Base-by-base conservation (phyloP, 2,888 invertebrate species). In the Sminthurinus aureus region DNA sequence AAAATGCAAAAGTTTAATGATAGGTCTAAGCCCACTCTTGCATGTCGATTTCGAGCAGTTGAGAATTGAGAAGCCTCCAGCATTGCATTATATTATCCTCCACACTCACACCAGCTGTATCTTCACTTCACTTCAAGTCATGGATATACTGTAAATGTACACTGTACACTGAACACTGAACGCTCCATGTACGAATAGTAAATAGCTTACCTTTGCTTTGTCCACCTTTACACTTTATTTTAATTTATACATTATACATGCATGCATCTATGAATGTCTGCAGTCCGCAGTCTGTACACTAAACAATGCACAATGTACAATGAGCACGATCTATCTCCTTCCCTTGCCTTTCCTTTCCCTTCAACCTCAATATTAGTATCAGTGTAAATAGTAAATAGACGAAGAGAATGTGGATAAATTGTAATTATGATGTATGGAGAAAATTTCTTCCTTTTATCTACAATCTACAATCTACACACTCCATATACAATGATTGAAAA, bases 1-100 rank as follows among this genome's bases (percentile, higher is more conserved):
- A 80, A 80, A 78, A 80, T 80, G 80, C 80, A 80, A 80, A 80
- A 80, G 71, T 69, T 77, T 80, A 80, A 80, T 80, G 80, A 80
- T 80, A 80, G 80, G 80, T 80, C 80, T 80, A 50, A 80, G 80
- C 50, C 80, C 71, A 80, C 80, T 71, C 69, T 67, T 69, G 80
- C 80, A 80, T 80, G 80, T 71, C 80, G 80, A 38, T 38, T 1
- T 38, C 38, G 38, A 38, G 38, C 38, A 38, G 38, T 38, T 38
- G 38, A 38, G 38, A 38, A 38, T 38, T 1, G 38, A 80, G 67
- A 71, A 80, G 80, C 80, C 78, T 80, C 80, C 80, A 80, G 80
- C 67, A 52, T 67, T 52, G 73, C 52, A 80, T 80, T 80, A 80
- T 71, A 66, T 58, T 67, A 67, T 13, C 71, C 15, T 24, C 24